phyloP scores from a whole-genome alignment of 2,888 invertebrate genomes.

The Noctuana brunneofusca region DNA sequence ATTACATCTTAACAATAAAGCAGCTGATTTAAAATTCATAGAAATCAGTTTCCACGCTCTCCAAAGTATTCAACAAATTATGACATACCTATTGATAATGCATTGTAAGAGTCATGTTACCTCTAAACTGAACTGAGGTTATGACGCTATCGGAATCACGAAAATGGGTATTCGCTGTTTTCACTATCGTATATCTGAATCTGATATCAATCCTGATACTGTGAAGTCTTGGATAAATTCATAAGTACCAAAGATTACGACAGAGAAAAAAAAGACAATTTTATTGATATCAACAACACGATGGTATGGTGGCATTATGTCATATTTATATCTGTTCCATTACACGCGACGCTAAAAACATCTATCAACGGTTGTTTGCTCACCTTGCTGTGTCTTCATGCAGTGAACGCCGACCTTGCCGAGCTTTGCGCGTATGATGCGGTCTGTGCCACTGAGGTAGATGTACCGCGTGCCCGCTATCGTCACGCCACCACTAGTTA shows the following conservation, averaged over 20 bases:
- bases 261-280: not conserved
- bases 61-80: too few species aligned
- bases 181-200: too few species aligned
- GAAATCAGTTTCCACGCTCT: too few species aligned
- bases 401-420: constrained; percentile 97
- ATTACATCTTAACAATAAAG: too few species aligned
- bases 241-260: not conserved
- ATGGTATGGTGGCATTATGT: constrained; percentile 6
- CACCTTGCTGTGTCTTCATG: constrained; percentile 97
- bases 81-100: too few species aligned
- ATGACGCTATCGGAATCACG: too few species aligned
- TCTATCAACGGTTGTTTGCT: constrained; percentile 41
- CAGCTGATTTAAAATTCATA: too few species aligned
- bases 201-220: too few species aligned
- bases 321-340: constrained; percentile 21
- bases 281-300: not conserved
- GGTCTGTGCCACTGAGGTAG: constrained; percentile 96
- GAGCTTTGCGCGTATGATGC: constrained; percentile 95
- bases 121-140: too few species aligned
- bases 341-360: constrained; percentile 10
- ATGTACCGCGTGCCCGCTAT: constrained; percentile 96
- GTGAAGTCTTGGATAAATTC: too few species aligned
- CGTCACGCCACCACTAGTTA: constrained; percentile 95
- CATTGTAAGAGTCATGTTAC: too few species aligned
- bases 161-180: too few species aligned